These are phyloP conservation scores for Calypte anna DNA, from an alignment of 2,113 vertebrate species.

Conservation along the genomic window DNA sequence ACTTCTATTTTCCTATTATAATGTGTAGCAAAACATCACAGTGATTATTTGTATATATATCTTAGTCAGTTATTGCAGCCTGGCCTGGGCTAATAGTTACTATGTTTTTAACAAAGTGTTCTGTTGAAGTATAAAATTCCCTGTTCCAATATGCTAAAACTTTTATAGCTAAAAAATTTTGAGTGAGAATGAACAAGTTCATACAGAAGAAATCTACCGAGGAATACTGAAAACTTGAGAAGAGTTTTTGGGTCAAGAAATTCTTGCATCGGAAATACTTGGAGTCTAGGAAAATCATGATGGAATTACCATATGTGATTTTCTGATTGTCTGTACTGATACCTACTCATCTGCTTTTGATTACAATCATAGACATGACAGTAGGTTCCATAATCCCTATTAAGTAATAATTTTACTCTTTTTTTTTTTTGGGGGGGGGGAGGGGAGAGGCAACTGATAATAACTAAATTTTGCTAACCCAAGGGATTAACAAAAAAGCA, in stretches of 20 bases:
- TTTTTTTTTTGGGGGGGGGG: background rate
- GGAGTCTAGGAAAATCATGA: background rate
- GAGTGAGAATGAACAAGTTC: background rate
- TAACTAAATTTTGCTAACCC: background rate
- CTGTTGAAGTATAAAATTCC: background rate
- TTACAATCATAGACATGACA: background rate
- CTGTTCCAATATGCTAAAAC: background rate
- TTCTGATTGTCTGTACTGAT: background rate
- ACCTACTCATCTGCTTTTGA: background rate
- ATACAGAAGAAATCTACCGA: background rate
- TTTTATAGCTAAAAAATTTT: background rate
- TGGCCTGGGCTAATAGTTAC: background rate
- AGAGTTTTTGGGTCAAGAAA: background rate
- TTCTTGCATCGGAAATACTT: background rate
- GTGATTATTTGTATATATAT: background rate
- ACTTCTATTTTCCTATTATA: background rate
- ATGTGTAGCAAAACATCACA: background rate
- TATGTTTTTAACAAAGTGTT: background rate
- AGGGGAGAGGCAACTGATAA: fast-evolving
- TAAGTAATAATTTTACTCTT: background rate
- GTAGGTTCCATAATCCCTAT: background rate
- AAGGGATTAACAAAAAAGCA: background rate
- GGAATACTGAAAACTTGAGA: background rate
- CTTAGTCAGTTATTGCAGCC: background rate
- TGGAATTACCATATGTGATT: background rate